Evolutionary conservation across 2,888 invertebrate species (phyloP), one percentile per base, ranked within the genome.

Genomic region (Microctonus hyperodae): DNA sequence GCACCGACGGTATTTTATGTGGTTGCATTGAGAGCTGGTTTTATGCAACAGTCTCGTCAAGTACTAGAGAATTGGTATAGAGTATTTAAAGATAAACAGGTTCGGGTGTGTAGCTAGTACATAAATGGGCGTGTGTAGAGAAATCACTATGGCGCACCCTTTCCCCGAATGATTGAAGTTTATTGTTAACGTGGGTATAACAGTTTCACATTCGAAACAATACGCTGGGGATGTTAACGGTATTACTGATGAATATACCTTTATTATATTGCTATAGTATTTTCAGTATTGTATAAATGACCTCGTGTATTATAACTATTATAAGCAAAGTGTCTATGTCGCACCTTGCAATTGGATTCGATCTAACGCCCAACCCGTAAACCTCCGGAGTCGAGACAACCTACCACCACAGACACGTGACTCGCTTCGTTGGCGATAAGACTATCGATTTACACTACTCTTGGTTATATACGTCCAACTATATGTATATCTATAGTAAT

Each of bases 1-100:
- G 33, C 35, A 16, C 60, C n/a, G n/a, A n/a, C 7, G 9, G 7
- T 44, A 44, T n/a, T 44, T 16, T 37, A n/a, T 37, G 44, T 59
- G 58, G n/a, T 44, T n/a, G 16, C 60, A 9, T 13, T n/a, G 1
- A 10, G 16, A 28, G 28, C 4, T 33, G 33, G 6, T 16, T 44
- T 6, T 48, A 28, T 37, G 62, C 62, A 62, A 62, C 62, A 53
- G 62, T 25, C 28, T 53, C 25, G 33, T 31, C 53, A 44, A 44
- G 44, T 44, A 23, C 31, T 20, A 28, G 35, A 51, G n/a, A n/a
- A 37, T 37, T 37, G 20, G 33, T 33, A n/a, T n/a, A 16, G 35
- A 25, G 35, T 35, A 35, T 37, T 16, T n/a, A n/a, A n/a, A n/a
- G n/a, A n/a, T n/a, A n/a, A n/a, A n/a, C n/a, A n/a, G n/a, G n/a